Evolutionary conservation across 2,888 invertebrate species (phyloP).

Genomic region (Beris chalybata): DNA sequence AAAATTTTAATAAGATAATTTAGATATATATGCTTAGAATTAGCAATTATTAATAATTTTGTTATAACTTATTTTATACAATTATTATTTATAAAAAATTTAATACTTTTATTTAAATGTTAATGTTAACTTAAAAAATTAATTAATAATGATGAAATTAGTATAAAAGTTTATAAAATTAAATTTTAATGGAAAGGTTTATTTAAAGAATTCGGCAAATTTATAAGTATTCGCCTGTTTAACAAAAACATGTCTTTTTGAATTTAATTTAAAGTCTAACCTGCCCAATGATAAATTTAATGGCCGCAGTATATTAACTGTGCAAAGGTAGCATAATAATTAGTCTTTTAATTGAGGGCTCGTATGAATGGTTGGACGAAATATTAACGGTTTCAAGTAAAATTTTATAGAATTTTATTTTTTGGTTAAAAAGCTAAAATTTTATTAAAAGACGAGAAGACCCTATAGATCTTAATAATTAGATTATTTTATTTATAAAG

Average conservation of each 20-base stretch:
- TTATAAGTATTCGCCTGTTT: slow-evolving; percentile 67
- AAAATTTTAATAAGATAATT: slow-evolving; percentile 54
- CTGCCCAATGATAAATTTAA: slow-evolving; percentile 82
- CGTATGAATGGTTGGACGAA: slow-evolving; percentile 72
- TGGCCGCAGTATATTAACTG: slow-evolving; percentile 78
- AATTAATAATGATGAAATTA: slow-evolving; percentile 64
- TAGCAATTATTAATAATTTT: slow-evolving; percentile 60
- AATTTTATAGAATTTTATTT: slow-evolving; percentile 60
- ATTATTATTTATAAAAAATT: slow-evolving; percentile 55
- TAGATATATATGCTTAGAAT: slow-evolving; percentile 62
- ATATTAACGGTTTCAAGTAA: slow-evolving; percentile 64
- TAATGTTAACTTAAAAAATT: slow-evolving; percentile 54
- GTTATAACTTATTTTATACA: slow-evolving; percentile 59
- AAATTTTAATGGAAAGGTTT: slow-evolving; percentile 52
- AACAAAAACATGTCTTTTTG: slow-evolving; percentile 77
- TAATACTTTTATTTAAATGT: slow-evolving; percentile 56
- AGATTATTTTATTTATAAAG: slow-evolving; percentile 53
- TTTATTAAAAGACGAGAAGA: slow-evolving; percentile 72
- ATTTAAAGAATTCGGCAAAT: slow-evolving; percentile 67
- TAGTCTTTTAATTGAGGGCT: slow-evolving; percentile 79
- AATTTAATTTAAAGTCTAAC: slow-evolving; percentile 65
- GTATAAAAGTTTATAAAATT: slow-evolving; percentile 53
- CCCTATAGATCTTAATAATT: slow-evolving; percentile 72
- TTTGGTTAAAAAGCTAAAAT: slow-evolving; percentile 70
- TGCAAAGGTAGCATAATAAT: slow-evolving; percentile 81